These are phyloP conservation scores for Poeciliopsis occidentalis DNA, from an alignment of 2,113 vertebrate species.

Conservation along the genomic window DNA sequence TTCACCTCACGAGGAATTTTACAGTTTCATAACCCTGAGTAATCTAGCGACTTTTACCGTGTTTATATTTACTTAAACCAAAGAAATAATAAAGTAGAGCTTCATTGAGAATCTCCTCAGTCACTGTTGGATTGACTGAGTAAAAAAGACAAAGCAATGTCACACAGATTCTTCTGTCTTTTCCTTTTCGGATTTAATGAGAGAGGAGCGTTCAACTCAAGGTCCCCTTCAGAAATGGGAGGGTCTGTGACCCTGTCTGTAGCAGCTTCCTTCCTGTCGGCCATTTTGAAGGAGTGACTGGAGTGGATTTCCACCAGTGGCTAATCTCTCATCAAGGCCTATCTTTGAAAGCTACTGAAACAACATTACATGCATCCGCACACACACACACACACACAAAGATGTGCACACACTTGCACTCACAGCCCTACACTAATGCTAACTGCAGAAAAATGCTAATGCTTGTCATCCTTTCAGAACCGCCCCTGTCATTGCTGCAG, in stretches of 20 bases:
- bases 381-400: slow-evolving; percentile 42
- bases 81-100: slow-evolving; percentile 7
- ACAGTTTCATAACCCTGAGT: not conserved
- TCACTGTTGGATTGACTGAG: slow-evolving; percentile 34
- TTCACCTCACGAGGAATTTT: slow-evolving; percentile 8
- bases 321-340: slow-evolving; percentile 74
- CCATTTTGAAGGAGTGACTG: slow-evolving; percentile 76
- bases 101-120: slow-evolving; percentile 33
- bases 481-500: slow-evolving; percentile 70
- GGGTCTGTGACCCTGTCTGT: slow-evolving; percentile 73
- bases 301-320: slow-evolving; percentile 59
- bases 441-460: slow-evolving; percentile 79
- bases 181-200: slow-evolving; percentile 74
- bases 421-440: slow-evolving; percentile 67
- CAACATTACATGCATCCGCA: slow-evolving; percentile 55
- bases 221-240: slow-evolving; percentile 79
- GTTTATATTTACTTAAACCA: slow-evolving; percentile 11
- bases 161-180: slow-evolving; percentile 61
- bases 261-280: slow-evolving; percentile 74
- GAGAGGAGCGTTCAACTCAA: slow-evolving; percentile 74
- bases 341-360: slow-evolving; percentile 63
- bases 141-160: slow-evolving; percentile 75
- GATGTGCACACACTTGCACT: slow-evolving; percentile 38
- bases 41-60: not conserved
- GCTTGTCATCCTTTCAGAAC: slow-evolving; percentile 77